phyloP scores from a whole-genome alignment of 1,140 invertebrate species.

The Pseudachorutes palmiensis region DNA sequence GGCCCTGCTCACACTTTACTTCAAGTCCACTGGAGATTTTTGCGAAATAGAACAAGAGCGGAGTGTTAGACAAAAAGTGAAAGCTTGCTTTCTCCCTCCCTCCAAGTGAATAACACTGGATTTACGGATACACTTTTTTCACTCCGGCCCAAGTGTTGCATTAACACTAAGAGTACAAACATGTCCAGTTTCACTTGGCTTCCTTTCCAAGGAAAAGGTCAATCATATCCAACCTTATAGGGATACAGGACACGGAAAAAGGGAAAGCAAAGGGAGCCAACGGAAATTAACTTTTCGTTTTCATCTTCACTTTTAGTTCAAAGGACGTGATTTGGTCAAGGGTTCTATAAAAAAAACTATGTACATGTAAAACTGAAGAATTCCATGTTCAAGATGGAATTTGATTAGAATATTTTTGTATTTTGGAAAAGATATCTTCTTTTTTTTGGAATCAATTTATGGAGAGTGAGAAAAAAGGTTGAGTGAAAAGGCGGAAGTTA shows the following conservation, averaged over 20 bases:
- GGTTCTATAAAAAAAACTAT: neutral
- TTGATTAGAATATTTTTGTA: neutral
- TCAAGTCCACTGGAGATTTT: constrained; percentile 7
- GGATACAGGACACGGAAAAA: neutral
- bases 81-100: neutral
- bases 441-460: neutral
- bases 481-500: neutral
- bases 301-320: neutral
- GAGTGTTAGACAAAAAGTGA: neutral
- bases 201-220: neutral
- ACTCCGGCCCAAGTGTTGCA: constrained; percentile 3
- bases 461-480: neutral
- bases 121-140: neutral
- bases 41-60: neutral
- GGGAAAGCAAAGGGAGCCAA: neutral
- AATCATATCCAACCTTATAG: neutral
- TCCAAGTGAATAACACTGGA: neutral
- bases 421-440: neutral
- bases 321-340: neutral
- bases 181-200: neutral
- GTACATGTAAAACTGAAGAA: neutral
- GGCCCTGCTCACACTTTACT: constrained; percentile 1
- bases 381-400: neutral
- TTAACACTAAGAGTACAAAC: constrained; percentile 10
- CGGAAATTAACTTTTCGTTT: neutral